These are phyloP conservation scores for Chalcis sispes DNA, from an alignment of 2,888 invertebrate species.

Conservation along the genomic window DNA sequence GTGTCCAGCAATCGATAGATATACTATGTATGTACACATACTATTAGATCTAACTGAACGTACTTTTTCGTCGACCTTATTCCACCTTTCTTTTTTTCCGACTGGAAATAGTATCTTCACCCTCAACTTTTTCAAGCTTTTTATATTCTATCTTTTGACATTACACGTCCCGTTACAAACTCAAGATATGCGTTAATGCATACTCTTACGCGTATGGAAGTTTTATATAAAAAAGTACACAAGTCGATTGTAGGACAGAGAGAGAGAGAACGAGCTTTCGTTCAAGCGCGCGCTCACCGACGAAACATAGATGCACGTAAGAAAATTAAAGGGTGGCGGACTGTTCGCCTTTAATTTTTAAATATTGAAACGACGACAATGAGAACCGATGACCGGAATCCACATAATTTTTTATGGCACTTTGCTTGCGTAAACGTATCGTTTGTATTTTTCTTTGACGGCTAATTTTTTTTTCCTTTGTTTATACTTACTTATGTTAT, in stretches of 20 bases:
- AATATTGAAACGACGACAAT: not conserved
- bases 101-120: not conserved
- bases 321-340: constrained; percentile 31
- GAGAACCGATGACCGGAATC: not conserved
- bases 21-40: not conserved
- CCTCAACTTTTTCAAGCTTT: not conserved
- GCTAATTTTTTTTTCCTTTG: no score
- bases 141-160: not conserved
- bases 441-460: no score
- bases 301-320: constrained; percentile 14
- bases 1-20: constrained; percentile 21
- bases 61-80: constrained; percentile 7
- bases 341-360: constrained; percentile 28
- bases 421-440: not conserved
- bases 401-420: constrained; percentile 6
- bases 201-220: no score
- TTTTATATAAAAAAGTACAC: not conserved
- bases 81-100: not conserved
- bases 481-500: no score
- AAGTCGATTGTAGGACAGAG: constrained; percentile 6
- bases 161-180: no score
- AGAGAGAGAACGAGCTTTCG: constrained; percentile 19
- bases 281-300: not conserved
- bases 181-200: no score
- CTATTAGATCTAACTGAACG: no score